A percentile compares a stretch with the other conserved stretches of the same genome.
Evolutionary conservation across 2,888 invertebrate genomes (phyloP).

Genomic region (Orthosia gracilis): DNA sequence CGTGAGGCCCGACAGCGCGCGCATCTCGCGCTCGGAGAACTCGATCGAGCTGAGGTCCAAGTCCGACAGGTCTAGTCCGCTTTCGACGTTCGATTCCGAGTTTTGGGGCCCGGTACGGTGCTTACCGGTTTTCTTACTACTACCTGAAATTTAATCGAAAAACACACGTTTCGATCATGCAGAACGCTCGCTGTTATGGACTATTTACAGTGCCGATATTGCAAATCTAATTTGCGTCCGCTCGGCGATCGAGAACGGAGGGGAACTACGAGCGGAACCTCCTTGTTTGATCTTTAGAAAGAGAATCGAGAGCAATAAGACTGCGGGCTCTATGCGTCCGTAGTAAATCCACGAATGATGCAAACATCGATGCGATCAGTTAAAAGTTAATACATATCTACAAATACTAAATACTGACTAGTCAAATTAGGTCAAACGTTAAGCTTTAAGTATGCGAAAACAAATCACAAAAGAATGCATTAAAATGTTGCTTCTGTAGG

Average conservation of each 20-base stretch:
- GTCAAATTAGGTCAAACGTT: slow-evolving; percentile 83
- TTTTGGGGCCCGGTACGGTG: slow-evolving; percentile 75
- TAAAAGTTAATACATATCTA: slow-evolving; percentile 85
- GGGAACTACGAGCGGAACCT: slow-evolving; percentile 55
- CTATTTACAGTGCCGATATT: slow-evolving; percentile 84
- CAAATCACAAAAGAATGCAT: slow-evolving; percentile 87
- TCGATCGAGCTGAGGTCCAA: slow-evolving; percentile 93
- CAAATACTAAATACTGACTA: slow-evolving; percentile 78
- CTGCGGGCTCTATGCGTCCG: slow-evolving; percentile 33
- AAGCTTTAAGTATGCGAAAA: slow-evolving; percentile 87
- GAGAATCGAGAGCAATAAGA: slow-evolving; percentile 38
- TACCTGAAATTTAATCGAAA: slow-evolving; percentile 89
- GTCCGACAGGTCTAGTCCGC: slow-evolving; percentile 91
- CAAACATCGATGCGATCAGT: slow-evolving; percentile 81
- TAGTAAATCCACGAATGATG: slow-evolving; percentile 62
- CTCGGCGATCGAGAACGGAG: slow-evolving; percentile 50
- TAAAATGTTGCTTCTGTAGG: slow-evolving; percentile 89
- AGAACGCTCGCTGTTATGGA: slow-evolving; percentile 87
- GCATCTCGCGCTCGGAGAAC: slow-evolving; percentile 93
- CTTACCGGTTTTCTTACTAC: slow-evolving; percentile 86
- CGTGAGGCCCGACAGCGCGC: slow-evolving; percentile 93
- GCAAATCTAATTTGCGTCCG: slow-evolving; percentile 52
- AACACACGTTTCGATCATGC: slow-evolving; percentile 91
- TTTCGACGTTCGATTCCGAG: slow-evolving; percentile 74
- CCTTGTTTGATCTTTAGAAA: slow-evolving; percentile 39